Evolutionary conservation across 2,888 invertebrate genomes (phyloP).

Genomic region (Spatulosminthurus flaviceps): DNA sequence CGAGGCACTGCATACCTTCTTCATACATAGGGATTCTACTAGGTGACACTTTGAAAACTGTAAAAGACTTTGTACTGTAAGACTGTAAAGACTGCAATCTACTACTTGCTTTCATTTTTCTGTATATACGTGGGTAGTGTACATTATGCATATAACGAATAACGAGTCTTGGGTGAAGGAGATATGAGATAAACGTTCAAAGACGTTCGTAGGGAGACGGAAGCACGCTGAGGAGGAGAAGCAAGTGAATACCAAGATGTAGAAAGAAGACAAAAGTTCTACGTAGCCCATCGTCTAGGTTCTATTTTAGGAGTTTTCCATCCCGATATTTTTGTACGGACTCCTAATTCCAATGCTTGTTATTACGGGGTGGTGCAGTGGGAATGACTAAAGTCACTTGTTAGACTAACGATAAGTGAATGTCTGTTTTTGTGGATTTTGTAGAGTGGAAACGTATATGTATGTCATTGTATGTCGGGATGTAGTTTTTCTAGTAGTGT

Average conservation of each 20-base stretch:
- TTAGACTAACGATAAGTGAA: background rate
- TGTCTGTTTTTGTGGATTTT: background rate
- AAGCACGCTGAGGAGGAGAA: background rate
- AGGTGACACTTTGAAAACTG: too few relatives aligned
- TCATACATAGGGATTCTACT: too few relatives aligned
- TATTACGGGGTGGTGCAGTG: background rate
- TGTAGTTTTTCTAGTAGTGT: too few relatives aligned
- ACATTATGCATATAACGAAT: too few relatives aligned
- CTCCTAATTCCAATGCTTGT: background rate
- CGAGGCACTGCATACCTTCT: too few relatives aligned
- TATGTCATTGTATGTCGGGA: too few relatives aligned
- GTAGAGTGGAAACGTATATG: background rate
- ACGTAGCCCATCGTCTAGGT: background rate
- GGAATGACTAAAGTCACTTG: background rate
- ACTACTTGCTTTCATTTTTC: too few relatives aligned
- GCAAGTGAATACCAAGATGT: background rate
- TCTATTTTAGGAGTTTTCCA: conserved; percentile 35
- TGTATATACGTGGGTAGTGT: too few relatives aligned
- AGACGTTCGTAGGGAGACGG: background rate
- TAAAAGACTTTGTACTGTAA: too few relatives aligned
- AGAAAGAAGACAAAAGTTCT: conserved; percentile 18
- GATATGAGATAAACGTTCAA: too few relatives aligned
- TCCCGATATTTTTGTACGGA: conserved; percentile 24
- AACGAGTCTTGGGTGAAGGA: too few relatives aligned
- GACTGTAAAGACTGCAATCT: too few relatives aligned